Evolutionary conservation across 2,888 invertebrate species (phyloP), one percentile per base, ranked within the genome.

Genomic region (Sminthurinus aureus): DNA sequence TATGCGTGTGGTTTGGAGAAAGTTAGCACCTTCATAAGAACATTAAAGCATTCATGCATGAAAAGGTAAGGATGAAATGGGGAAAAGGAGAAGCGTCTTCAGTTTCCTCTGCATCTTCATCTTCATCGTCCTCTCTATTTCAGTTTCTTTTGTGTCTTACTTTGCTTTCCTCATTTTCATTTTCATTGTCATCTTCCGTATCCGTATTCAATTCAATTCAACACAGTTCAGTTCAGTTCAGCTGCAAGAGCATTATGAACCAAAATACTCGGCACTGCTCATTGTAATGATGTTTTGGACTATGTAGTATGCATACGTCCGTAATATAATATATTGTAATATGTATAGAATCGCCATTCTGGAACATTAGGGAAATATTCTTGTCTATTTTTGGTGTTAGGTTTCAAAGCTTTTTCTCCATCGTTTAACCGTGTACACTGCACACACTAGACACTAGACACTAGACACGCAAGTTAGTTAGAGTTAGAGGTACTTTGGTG

Each of bases 101-200:
- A 38, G 1, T 6, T 38, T 38, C 38, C 1, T 38, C 38, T 38
- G 1, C 1, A 79, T 78, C 81, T 81, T 38, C 38, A 82, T 67
- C 83, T 81, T 81, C 66, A 79, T 84, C 76, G 50, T 38, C 26
- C 75, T 75, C 75, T 50, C 38, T 3, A 12, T 75, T 26, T 24
- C 58, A 58, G 18, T 13, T 38, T 58, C 58, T 58, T 58, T 58
- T 18, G 18, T 58, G 58, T 58, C 18, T 18, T 15, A 58, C 9
- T 58, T 11, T 9, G 2, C 58, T 58, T 11, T 18, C 18, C 58
- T 9, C 9, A 15, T 18, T 58, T 18, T 58, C 58, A 38, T 58
- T 18, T 58, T 15, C 13, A 58, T 15, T 58, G 18, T 58, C 58
- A 58, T 58, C 58, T 58, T 38, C 38, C 38, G 38, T 38, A 38